A percentile compares a stretch with the other conserved stretches of the same genome.
phyloP scores from a whole-genome alignment of 1,140 invertebrate genomes.

The Drosophila biarmipes region DNA sequence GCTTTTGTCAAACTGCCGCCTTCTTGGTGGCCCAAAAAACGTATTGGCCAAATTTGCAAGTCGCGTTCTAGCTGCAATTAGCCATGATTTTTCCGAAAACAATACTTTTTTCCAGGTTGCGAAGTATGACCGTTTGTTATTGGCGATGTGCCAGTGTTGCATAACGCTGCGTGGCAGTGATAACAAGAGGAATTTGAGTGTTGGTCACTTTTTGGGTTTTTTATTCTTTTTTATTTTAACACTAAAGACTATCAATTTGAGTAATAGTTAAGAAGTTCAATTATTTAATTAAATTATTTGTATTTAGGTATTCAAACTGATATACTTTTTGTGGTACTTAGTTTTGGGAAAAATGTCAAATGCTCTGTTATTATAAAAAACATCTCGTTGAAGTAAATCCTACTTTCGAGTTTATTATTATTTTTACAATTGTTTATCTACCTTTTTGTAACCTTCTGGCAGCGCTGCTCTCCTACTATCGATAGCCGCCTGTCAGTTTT shows the following conservation, averaged over 20 bases:
- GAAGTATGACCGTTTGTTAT: conserved; percentile 1
- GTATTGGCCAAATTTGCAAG: conserved; percentile 15
- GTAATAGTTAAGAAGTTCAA: too few species aligned
- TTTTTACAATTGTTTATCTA: background rate
- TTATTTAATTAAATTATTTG: too few species aligned
- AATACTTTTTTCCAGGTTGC: conserved; percentile 57
- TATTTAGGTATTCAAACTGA: too few species aligned
- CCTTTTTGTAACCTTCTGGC: conserved; percentile 11
- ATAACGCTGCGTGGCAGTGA: background rate
- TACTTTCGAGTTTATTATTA: background rate
- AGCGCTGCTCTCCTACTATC: conserved; percentile 43
- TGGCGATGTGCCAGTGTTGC: conserved; percentile 16
- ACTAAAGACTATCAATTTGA: too few species aligned
- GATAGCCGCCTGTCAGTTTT: conserved; percentile 51
- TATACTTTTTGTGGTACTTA: background rate
- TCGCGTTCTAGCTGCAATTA: conserved; percentile 37
- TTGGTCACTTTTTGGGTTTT: too few species aligned
- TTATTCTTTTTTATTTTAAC: too few species aligned
- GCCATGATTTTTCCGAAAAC: conserved; percentile 67
- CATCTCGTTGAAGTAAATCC: background rate
- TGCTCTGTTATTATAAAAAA: background rate
- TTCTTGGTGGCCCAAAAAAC: background rate
- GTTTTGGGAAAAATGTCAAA: background rate
- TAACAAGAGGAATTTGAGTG: background rate
- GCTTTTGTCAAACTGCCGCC: conserved; percentile 12